Base-by-base conservation (phyloP, 2,113 vertebrate species). In the Dasyornis broadbenti region DNA sequence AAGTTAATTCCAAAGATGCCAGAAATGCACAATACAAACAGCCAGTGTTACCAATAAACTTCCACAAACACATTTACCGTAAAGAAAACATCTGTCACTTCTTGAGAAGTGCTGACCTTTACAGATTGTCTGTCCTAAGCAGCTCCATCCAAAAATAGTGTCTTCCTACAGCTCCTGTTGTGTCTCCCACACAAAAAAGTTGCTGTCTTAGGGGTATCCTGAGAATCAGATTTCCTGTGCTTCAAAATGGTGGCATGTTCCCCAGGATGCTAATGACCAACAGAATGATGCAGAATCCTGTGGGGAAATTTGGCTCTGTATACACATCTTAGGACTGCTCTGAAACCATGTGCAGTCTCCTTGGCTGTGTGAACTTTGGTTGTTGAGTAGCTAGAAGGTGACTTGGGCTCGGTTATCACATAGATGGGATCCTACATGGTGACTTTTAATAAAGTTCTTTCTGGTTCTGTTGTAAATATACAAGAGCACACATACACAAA, bases 341-440 rank as follows among this genome's bases (percentile, higher is more conserved):
- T 79, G 82, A 87, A 85, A 47, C 28, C 24, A 22, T 0, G 6
- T 13, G 19, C 42, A 35, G 42, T 35, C 9, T 73, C 47, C 35
- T 71, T 39, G 70, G 26, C 20, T 71, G 21, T 22, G 10, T 37
- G 42, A 79, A 47, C 44, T 54, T 24, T 52, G 44, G 2, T 19
- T 75, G 8, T 17, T 86, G 61, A 17, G 44, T 44, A 68, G 40
- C 52, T 72, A 15, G 63, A 44, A 60, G 37, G 20, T 79, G 40
- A 50, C 22, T 64, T 52, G 30, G 39, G 28, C 47, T 65, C 44
- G 60, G 22, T 72, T 95, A 33, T 47, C 53, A 50, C 35, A 47
- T 56, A 0, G 0, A 39, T 50, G 21, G 49, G 23, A 39, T 39
- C 15, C 39, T 45, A 22, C 37, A 15, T 15, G 24, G 54, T 70